A percentile compares a stretch with the other conserved stretches of the same genome.
phyloP scores from a whole-genome alignment of 2,113 vertebrate species.

The Pygathrix nemaeus region DNA sequence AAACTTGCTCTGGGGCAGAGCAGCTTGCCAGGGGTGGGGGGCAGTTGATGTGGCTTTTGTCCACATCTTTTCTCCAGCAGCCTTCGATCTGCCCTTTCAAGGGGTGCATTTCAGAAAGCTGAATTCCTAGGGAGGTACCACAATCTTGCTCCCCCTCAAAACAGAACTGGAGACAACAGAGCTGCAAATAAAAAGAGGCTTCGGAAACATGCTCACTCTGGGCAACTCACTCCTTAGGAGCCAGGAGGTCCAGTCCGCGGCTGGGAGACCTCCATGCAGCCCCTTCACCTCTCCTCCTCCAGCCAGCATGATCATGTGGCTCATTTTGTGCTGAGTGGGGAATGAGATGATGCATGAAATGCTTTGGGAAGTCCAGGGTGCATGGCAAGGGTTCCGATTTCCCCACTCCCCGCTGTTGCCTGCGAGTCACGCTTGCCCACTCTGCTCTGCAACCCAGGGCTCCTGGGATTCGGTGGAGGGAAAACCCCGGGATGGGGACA shows the following conservation, averaged over 20 bases:
- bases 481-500: not conserved
- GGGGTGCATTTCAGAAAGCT: too few relatives aligned
- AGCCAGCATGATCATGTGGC: fast-evolving
- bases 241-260: fast-evolving
- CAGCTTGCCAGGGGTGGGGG: fast-evolving
- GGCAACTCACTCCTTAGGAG: not conserved
- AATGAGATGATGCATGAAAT: not conserved
- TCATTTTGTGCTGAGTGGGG: not conserved
- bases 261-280: fast-evolving
- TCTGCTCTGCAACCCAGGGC: fast-evolving
- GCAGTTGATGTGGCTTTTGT: not conserved
- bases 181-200: not conserved
- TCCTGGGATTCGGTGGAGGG: not conserved
- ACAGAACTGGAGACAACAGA: not conserved
- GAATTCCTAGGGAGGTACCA: not conserved
- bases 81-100: not conserved
- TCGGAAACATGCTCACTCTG: fast-evolving
- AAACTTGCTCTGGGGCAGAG: fast-evolving
- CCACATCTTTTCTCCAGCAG: not conserved
- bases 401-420: not conserved
- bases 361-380: not conserved
- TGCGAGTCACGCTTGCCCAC: not conserved
- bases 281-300: not conserved
- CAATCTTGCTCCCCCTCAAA: not conserved
- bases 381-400: fast-evolving